A percentile compares a stretch with the other conserved stretches of the same genome.
Evolutionary conservation across 1,140 invertebrate genomes (phyloP).

Genomic region (Diabrotica virgifera): DNA sequence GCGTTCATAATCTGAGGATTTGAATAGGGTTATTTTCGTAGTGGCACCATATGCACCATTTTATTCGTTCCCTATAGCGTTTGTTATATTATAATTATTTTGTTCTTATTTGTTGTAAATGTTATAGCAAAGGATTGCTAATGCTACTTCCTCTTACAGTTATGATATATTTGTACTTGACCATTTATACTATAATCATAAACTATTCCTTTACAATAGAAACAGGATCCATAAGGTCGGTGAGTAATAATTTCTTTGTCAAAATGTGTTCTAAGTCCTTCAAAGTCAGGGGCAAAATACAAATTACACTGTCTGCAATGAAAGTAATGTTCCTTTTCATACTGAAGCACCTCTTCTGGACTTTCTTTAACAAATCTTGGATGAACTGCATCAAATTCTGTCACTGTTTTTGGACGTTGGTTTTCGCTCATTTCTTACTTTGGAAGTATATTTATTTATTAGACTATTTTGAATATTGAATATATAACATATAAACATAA

Average conservation of each 20-base stretch:
- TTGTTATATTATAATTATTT: too few relatives aligned
- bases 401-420: slow-evolving; percentile 8
- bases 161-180: slow-evolving; percentile 32
- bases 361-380: slow-evolving; percentile 37
- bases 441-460: not conserved
- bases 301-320: slow-evolving; percentile 34
- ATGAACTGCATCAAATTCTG: slow-evolving; percentile 39
- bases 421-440: not conserved
- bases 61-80: too few relatives aligned
- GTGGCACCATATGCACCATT: too few relatives aligned
- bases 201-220: slow-evolving; percentile 37
- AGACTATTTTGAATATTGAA: not conserved
- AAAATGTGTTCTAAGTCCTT: slow-evolving; percentile 36
- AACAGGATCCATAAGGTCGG: slow-evolving; percentile 32
- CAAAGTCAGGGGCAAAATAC: slow-evolving; percentile 34
- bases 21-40: too few relatives aligned
- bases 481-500: too few relatives aligned
- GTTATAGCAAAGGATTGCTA: too few relatives aligned
- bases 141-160: slow-evolving; percentile 20
- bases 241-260: slow-evolving; percentile 32
- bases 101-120: too few relatives aligned
- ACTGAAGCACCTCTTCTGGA: slow-evolving; percentile 27
- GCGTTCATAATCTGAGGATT: too few relatives aligned
- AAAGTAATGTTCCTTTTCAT: slow-evolving; percentile 33
- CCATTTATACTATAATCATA: slow-evolving; percentile 35